Base-by-base conservation (phyloP, 2,888 invertebrate genomes). In the Drosophila picticornis region DNA sequence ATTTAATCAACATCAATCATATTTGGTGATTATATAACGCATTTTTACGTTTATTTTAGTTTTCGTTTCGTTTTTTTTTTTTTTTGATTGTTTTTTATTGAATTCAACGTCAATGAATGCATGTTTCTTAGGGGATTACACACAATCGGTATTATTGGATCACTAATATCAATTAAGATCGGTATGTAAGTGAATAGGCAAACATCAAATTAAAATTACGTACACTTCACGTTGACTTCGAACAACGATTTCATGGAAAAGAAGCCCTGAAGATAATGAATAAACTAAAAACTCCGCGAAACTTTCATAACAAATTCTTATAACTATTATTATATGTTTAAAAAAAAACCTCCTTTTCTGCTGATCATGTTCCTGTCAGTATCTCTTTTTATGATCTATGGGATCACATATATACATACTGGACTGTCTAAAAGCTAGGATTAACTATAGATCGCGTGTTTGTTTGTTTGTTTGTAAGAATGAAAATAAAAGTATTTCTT, bases 251-350 rank as follows among this genome's bases (percentile, higher is more conserved):
- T 22, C 9, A 25, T 46, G 9, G 4, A 22, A 25, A 31, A 29
- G 25, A 59, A 50, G 50, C 34, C 29, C 4, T 36, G 10, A 56
- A 19, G 1, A 7, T 38, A 5, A n/a, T 59, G 53, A 50, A 52
- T 31, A 50, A 59, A 34, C 27, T 32, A 25, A 22, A 34, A 74
- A 56, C 59, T 66, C 48, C 59, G 32, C 62, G 52, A 77, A 38
- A 60, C 38, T 53, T 19, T 36, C 61, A 56, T 80, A 77, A 77
- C 80, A 80, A 80, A 63, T 58, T 43, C 76, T 70, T 70, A 77
- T n/a, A 75, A 29, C 16, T 56, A 52, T 16, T 58, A 53, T 53
- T 73, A 55, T 34, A 76, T 74, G 65, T 70, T 40, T 51, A 72
- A 77, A 75, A 79, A 74, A 59, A 52, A 50, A 25, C 29, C 4